Conservation (phyloP, 2,797 vertebrate species). For the Bradypus variegatus region DNA sequence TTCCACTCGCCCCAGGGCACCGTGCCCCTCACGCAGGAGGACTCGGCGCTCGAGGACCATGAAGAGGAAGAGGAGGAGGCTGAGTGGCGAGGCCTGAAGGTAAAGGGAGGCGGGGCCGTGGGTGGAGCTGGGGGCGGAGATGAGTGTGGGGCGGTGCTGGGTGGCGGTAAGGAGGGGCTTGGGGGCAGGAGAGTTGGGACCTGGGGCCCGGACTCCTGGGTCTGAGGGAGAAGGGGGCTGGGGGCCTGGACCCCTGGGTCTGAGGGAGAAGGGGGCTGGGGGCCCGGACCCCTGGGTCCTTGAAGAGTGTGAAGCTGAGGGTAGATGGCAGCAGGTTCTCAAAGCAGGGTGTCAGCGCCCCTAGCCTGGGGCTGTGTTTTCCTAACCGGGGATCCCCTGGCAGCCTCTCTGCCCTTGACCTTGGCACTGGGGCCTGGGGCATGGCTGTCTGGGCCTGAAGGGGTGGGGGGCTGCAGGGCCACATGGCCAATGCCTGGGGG, state of each 20-base stretch:
- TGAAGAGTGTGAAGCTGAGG: background rate
- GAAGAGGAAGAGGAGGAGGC: background rate
- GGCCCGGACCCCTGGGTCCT: background rate
- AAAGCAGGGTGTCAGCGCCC: background rate
- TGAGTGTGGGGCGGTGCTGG: no score
- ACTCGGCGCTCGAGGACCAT: background rate
- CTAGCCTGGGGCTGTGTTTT: fast-evolving
- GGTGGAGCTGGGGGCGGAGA: no score
- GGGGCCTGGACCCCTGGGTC: background rate
- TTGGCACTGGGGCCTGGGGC: background rate
- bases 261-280: background rate
- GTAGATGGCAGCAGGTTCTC: background rate
- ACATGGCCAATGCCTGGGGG: background rate
- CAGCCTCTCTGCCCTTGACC: background rate
- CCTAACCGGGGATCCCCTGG: background rate
- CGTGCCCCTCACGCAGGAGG: slow-evolving; percentile 30
- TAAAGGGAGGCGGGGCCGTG: background rate
- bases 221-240: background rate
- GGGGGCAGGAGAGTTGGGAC: background rate
- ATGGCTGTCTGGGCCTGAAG: background rate
- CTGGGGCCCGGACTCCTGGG: background rate
- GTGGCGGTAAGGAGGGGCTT: no score
- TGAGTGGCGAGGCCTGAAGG: background rate
- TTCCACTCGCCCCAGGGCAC: background rate
- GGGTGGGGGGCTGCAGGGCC: background rate